These are phyloP conservation scores for Piprites chloris DNA, from an alignment of 2,113 vertebrate genomes.

Conservation along the genomic window DNA sequence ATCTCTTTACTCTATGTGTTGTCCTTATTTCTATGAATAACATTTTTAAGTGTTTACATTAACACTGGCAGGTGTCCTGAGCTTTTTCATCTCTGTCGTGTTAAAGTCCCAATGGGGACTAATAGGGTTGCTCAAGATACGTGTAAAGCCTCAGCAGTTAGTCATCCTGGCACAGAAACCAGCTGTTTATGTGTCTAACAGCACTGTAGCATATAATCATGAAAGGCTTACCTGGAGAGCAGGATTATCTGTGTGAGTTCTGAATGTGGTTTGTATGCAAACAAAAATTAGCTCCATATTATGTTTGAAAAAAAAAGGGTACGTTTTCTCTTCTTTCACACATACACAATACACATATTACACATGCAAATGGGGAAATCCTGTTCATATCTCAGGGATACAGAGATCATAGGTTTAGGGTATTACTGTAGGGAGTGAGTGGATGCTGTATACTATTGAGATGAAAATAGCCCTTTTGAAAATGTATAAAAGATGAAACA, in stretches of 20 bases:
- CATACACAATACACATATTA: fast-evolving
- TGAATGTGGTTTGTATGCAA: background rate
- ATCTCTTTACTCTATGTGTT: background rate
- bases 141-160: background rate
- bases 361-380: background rate
- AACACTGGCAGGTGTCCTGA: background rate
- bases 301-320: background rate
- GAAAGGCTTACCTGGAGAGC: background rate
- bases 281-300: background rate
- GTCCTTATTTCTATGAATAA: background rate
- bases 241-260: background rate
- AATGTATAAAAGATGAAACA: background rate
- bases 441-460: background rate
- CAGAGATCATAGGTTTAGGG: background rate
- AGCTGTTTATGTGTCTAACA: background rate
- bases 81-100: background rate
- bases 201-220: background rate
- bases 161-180: background rate
- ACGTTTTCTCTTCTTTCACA: background rate
- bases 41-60: background rate
- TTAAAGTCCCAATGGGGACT: background rate
- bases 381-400: background rate
- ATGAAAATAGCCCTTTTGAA: background rate
- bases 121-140: background rate
- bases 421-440: background rate